Percentiles rank a stretch among this genome's conserved stretches.
These are phyloP conservation scores for Machimus rusticus DNA, from an alignment of 2,888 invertebrate genomes.

Conservation along the genomic window DNA sequence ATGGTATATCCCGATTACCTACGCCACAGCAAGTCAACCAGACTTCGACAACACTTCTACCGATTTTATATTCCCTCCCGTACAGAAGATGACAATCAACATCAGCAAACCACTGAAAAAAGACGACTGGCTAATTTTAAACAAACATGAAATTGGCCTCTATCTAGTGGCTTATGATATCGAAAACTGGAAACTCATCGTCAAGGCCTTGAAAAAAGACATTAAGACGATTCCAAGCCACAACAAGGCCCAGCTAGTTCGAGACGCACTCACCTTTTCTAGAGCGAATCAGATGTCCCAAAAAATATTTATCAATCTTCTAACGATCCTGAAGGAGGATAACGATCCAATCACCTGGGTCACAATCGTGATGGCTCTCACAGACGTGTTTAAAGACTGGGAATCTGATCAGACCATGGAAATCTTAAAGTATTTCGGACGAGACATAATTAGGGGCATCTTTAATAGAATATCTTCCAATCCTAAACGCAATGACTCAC, in stretches of 20 bases:
- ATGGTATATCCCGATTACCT: constrained; percentile 60
- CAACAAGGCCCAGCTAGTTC: constrained; percentile 85
- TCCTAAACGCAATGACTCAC: neutral
- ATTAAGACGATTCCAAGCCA: constrained; percentile 74
- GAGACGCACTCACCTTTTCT: constrained; percentile 68
- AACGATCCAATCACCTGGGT: constrained; percentile 77
- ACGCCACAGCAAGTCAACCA: constrained; percentile 54
- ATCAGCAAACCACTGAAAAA: neutral
- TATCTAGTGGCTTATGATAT: constrained; percentile 77
- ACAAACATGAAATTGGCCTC: constrained; percentile 60
- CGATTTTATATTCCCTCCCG: neutral
- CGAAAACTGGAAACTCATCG: constrained; percentile 71
- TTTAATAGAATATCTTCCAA: neutral
- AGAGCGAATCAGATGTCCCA: neutral
- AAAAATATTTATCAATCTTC: constrained; percentile 61
- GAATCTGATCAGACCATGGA: constrained; percentile 52
- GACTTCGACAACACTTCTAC: constrained; percentile 55
- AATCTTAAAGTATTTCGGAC: constrained; percentile 54
- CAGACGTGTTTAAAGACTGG: constrained; percentile 51
- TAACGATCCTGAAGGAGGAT: constrained; percentile 66
- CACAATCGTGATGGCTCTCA: constrained; percentile 63
- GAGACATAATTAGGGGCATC: constrained; percentile 50
- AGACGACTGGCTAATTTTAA: constrained; percentile 59
- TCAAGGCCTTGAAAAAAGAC: constrained; percentile 68
- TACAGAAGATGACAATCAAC: neutral